Evolutionary conservation across 2,797 vertebrate genomes (phyloP).

Genomic region (Eulemur coronatus): DNA sequence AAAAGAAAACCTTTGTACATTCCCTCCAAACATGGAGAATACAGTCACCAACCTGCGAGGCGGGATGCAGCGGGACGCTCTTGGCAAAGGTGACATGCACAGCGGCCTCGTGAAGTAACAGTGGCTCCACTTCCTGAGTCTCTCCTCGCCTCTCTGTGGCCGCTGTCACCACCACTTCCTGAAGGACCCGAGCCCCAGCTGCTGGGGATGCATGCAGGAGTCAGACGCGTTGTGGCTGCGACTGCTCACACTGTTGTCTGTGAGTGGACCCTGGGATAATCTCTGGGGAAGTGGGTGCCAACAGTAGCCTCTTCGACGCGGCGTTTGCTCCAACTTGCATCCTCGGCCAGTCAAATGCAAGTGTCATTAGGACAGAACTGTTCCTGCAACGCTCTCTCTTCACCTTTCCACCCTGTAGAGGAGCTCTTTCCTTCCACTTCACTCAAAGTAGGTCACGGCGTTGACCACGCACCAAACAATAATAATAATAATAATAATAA

Average conservation of each 20-base stretch:
- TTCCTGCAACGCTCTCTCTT: neutral
- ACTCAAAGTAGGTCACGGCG: neutral
- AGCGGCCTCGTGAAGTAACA: neutral
- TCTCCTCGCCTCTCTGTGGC: neutral
- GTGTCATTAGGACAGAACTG: neutral
- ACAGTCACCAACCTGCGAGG: neutral
- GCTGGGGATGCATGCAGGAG: no score
- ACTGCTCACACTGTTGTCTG: neutral
- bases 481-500: no score
- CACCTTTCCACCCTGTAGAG: neutral
- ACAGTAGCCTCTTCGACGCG: no score
- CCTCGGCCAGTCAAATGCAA: neutral
- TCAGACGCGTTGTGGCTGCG: neutral
- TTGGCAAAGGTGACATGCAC: neutral
- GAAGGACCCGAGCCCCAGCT: neutral
- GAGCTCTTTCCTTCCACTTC: neutral
- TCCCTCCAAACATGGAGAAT: neutral
- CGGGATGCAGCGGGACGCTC: no score
- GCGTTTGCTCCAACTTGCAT: neutral
- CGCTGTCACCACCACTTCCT: neutral
- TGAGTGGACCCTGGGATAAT: neutral
- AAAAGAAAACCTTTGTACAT: neutral
- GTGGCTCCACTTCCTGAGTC: neutral
- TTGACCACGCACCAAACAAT: neutral
- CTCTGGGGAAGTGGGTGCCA: neutral